Conservation (phyloP, 2,113 vertebrate genomes). For the Morone chrysops region DNA sequence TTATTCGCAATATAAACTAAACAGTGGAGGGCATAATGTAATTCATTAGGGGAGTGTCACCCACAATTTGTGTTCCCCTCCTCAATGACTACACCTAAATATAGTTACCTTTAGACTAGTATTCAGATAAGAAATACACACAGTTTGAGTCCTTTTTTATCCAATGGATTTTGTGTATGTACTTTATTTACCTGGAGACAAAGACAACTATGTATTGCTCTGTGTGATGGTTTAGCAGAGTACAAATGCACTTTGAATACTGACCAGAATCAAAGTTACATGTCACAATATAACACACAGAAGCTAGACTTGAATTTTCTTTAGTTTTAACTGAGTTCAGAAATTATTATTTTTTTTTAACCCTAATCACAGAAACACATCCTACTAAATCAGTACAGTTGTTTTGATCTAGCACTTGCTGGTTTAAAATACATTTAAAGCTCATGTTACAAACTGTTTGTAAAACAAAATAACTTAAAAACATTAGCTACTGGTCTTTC, state of each 20-base stretch:
- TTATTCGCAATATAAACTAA: constrained; percentile 2
- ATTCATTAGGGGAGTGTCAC: neutral
- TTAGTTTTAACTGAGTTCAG: neutral
- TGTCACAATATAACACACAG: neutral
- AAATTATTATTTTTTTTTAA: neutral
- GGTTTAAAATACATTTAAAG: constrained; percentile 44
- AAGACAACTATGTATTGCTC: constrained; percentile 11
- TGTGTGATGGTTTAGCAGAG: neutral
- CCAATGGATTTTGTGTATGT: constrained; percentile 6
- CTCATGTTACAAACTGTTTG: neutral
- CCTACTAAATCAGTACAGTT: neutral
- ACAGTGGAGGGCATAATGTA: neutral
- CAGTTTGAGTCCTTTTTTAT: neutral
- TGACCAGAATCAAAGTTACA: constrained; percentile 33
- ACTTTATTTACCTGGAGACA: constrained; percentile 44
- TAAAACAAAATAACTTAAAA: constrained; percentile 36
- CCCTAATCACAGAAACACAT: neutral
- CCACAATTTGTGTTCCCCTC: neutral
- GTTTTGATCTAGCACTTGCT: constrained; percentile 7
- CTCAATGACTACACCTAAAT: neutral
- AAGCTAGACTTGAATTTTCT: neutral
- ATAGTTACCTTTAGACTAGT: neutral
- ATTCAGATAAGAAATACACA: neutral
- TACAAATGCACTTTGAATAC: constrained; percentile 16
- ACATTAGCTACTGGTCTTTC: neutral